These are phyloP conservation scores for Okamejei kenojei DNA, from an alignment of 2,797 vertebrate species.

Conservation along the genomic window DNA sequence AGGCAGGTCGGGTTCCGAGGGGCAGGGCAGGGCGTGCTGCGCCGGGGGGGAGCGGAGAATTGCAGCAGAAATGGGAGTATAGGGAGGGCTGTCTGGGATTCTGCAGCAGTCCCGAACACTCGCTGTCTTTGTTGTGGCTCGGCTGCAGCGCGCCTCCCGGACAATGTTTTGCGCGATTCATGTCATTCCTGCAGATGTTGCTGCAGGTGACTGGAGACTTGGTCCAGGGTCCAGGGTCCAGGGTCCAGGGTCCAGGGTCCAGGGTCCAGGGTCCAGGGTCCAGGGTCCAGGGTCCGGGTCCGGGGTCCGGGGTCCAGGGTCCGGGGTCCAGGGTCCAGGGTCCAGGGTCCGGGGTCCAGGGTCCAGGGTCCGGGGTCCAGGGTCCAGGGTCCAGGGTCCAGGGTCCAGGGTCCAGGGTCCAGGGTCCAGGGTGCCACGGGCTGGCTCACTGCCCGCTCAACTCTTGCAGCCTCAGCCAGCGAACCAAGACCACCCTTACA, in stretches of 20 bases:
- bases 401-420: no score
- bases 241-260: no score
- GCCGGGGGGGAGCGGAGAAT: background rate
- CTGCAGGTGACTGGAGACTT: background rate
- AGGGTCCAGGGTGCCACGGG: background rate
- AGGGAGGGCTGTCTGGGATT: background rate
- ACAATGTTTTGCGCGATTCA: background rate
- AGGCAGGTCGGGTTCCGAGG: background rate
- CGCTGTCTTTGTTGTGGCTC: background rate
- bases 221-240: background rate
- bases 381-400: no score
- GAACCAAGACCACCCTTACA: background rate
- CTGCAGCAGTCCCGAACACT: background rate
- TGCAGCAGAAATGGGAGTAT: background rate
- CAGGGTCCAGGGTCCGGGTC: no score
- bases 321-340: no score
- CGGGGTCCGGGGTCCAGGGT: no score
- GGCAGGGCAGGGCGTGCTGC: background rate
- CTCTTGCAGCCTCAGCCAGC: background rate
- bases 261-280: no score
- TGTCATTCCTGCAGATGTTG: conserved; percentile 10
- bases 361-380: no score
- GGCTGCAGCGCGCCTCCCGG: background rate
- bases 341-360: no score
- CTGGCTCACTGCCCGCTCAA: no score